These are phyloP conservation scores for Philereme transversata DNA, from an alignment of 2,888 invertebrate species.

Conservation along the genomic window DNA sequence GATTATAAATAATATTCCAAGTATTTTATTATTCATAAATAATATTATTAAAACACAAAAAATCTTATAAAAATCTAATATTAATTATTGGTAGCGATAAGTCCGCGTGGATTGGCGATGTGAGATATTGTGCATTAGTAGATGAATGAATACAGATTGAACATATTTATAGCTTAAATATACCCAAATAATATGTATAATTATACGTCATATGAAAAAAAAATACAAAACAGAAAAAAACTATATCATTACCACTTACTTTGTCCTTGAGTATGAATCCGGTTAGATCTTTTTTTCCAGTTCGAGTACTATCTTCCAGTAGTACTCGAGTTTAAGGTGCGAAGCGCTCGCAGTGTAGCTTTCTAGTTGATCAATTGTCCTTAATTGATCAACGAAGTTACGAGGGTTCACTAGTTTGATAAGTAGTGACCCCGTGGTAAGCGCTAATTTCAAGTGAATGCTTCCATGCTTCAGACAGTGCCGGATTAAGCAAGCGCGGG, in stretches of 20 bases:
- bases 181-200: conserved; percentile 24
- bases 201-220: conserved; percentile 14
- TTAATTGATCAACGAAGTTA: too few relatives aligned
- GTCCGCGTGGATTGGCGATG: conserved; percentile 50
- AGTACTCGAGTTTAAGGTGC: too few relatives aligned
- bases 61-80: conserved; percentile 44
- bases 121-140: conserved; percentile 34
- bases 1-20: conserved; percentile 35
- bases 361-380: too few relatives aligned
- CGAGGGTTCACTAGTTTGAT: too few relatives aligned
- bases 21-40: conserved; percentile 49
- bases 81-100: conserved; percentile 47
- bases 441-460: too few relatives aligned
- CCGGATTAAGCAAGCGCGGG: too few relatives aligned
- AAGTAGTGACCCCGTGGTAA: too few relatives aligned
- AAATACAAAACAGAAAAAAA: conserved; percentile 16
- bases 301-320: too few relatives aligned
- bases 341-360: too few relatives aligned
- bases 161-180: conserved; percentile 30
- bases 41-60: conserved; percentile 46
- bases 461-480: too few relatives aligned
- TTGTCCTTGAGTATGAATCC: neutral
- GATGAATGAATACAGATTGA: conserved; percentile 27
- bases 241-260: conserved; percentile 10
- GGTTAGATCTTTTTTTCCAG: too few relatives aligned